phyloP scores from a whole-genome alignment of 2,797 vertebrate genomes.

The Thamnophis elegans region DNA sequence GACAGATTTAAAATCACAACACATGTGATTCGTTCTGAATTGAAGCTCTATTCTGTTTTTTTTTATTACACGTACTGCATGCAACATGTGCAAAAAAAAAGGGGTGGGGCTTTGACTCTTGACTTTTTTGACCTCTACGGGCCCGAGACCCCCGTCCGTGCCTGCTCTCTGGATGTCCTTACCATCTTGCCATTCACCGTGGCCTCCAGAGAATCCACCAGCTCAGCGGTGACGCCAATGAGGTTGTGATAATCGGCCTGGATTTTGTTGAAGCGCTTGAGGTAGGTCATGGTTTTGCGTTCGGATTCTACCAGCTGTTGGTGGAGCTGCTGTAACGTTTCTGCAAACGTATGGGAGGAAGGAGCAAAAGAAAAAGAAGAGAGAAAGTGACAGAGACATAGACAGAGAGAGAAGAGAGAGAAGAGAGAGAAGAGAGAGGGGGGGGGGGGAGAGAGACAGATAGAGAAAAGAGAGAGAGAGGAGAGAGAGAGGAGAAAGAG shows the following conservation, averaged over 20 bases:
- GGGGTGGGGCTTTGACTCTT: neutral
- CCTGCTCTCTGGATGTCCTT: constrained; percentile 35
- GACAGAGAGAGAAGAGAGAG: no score
- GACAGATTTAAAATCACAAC: no score
- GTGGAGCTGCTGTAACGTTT: constrained; percentile 74
- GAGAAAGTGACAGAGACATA: no score
- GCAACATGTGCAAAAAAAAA: no score
- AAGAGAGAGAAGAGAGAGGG: no score
- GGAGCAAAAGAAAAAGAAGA: no score
- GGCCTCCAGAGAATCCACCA: constrained; percentile 92
- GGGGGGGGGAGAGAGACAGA: no score
- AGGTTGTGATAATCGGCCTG: constrained; percentile 88
- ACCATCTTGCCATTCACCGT: constrained; percentile 93
- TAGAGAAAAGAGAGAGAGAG: no score
- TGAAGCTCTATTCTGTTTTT: no score
- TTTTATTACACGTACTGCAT: no score
- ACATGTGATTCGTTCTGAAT: no score
- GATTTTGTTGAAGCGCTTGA: constrained; percentile 82
- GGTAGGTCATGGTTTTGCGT: constrained; percentile 73
- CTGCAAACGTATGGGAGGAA: constrained; percentile 41
- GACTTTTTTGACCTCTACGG: neutral
- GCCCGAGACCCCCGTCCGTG: neutral
- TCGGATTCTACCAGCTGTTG: constrained; percentile 84
- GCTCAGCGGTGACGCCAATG: constrained; percentile 88
- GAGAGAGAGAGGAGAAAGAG: no score